phyloP scores from a whole-genome alignment of 2,888 invertebrate genomes.

The Ochropleura leucogaster region DNA sequence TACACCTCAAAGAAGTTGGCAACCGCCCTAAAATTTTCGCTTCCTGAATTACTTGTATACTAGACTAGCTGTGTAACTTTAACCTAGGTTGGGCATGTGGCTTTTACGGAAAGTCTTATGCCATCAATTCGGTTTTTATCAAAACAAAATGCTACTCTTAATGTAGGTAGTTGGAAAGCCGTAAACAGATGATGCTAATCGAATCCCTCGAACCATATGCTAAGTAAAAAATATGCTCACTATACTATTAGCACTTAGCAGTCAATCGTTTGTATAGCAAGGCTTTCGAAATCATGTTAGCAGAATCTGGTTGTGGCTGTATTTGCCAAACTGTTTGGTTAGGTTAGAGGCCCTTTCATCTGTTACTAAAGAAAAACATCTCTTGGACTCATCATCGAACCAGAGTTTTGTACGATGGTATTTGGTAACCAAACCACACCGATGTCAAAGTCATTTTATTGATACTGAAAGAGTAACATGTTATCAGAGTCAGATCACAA shows the following conservation, averaged over 20 bases:
- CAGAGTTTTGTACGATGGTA: background rate
- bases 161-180: conserved; percentile 9
- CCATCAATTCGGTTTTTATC: conserved; percentile 5
- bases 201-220: background rate
- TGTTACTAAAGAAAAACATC: background rate
- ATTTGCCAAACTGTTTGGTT: conserved; percentile 2
- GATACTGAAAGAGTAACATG: background rate
- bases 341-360: conserved; percentile 17
- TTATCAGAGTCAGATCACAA: background rate
- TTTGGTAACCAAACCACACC: too few relatives aligned
- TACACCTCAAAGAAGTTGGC: conserved; percentile 74
- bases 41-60: conserved; percentile 36
- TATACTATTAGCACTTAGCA: conserved; percentile 25
- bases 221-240: conserved; percentile 17
- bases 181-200: conserved; percentile 28
- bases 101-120: background rate
- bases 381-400: background rate
- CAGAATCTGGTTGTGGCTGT: conserved; percentile 30
- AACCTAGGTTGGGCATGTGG: conserved; percentile 5
- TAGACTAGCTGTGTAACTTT: background rate
- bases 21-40: conserved; percentile 68
- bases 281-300: conserved; percentile 18
- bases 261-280: conserved; percentile 28
- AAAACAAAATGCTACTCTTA: background rate
- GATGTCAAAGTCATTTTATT: background rate